Evolutionary conservation across 2,797 vertebrate genomes (phyloP).

Genomic region (Artibeus jamaicensis): DNA sequence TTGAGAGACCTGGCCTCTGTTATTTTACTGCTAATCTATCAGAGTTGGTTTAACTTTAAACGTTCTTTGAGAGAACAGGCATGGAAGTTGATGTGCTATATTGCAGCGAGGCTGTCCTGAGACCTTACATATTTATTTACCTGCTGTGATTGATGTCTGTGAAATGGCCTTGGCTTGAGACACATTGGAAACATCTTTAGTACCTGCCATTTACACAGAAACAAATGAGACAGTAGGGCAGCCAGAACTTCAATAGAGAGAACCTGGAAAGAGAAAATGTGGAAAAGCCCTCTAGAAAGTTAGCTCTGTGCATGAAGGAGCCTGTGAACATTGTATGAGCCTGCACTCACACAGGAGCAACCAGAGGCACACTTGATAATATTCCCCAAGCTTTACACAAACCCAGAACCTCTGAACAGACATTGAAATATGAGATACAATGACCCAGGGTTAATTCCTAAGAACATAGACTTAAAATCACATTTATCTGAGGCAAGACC

Average conservation of each 20-base stretch:
- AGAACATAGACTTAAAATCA: background rate
- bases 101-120: background rate
- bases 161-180: background rate
- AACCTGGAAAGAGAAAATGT: background rate
- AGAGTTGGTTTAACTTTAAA: background rate
- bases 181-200: background rate
- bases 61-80: background rate
- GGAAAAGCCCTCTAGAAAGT: background rate
- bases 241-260: background rate
- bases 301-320: background rate
- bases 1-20: accelerated
- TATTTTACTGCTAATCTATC: background rate
- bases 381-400: background rate
- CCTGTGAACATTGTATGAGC: background rate
- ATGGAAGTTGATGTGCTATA: background rate
- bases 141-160: background rate
- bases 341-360: background rate
- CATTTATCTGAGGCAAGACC: background rate
- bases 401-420: background rate
- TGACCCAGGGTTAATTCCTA: background rate
- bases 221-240: background rate
- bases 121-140: background rate
- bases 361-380: background rate
- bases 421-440: background rate
- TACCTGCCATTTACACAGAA: background rate